These are phyloP conservation scores for Tetraodon nigroviridis DNA, from an alignment of 2,113 vertebrate species.

Conservation along the genomic window DNA sequence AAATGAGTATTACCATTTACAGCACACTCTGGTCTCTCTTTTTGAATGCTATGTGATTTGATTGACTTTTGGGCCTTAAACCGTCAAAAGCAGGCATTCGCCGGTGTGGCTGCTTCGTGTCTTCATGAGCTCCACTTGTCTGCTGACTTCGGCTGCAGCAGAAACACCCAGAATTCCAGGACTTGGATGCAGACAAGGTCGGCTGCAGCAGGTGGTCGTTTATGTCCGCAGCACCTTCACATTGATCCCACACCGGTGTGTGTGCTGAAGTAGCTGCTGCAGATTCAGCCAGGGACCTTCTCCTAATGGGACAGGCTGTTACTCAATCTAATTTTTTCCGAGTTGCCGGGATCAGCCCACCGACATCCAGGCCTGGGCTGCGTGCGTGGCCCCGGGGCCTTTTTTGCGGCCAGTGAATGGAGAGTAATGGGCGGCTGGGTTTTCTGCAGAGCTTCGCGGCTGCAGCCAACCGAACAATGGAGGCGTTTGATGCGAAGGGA, in stretches of 20 bases:
- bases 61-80: too few species aligned
- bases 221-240: slow-evolving; percentile 8
- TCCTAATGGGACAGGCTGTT: slow-evolving; percentile 16
- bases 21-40: too few species aligned
- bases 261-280: slow-evolving; percentile 2
- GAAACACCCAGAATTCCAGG: too few species aligned
- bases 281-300: slow-evolving; percentile 32
- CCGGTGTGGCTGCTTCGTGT: too few species aligned
- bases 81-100: too few species aligned
- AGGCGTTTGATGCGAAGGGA: too few species aligned
- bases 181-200: neutral
- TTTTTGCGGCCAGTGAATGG: slow-evolving; percentile 1
- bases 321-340: slow-evolving; percentile 28
- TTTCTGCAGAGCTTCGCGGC: neutral
- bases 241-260: slow-evolving; percentile 4
- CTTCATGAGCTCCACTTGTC: too few species aligned
- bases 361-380: slow-evolving; percentile 18
- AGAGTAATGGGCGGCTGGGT: neutral
- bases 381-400: slow-evolving; percentile 4
- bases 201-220: slow-evolving; percentile 5
- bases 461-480: neutral
- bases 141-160: too few species aligned
- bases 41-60: too few species aligned
- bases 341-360: slow-evolving; percentile 22
- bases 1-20: neutral